Conservation (phyloP, 1,140 invertebrate species). For the Trichoplusia ni region DNA sequence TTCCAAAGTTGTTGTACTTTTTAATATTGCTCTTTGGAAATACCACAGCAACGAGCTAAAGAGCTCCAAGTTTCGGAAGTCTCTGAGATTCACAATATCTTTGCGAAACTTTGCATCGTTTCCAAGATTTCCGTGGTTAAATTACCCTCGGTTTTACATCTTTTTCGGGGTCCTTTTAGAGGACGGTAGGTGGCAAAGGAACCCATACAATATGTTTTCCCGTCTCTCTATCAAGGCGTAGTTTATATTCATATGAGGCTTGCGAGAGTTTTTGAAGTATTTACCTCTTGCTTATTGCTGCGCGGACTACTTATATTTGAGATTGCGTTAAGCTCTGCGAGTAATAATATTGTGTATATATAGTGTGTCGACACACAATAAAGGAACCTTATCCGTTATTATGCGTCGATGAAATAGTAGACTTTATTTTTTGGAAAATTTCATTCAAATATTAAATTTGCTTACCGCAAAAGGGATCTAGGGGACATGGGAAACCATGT, state of each 20-base stretch:
- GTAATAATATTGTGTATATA: too few relatives aligned
- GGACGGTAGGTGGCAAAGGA: slow-evolving; percentile 9
- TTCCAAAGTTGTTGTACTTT: slow-evolving; percentile 26
- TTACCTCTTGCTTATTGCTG: not conserved
- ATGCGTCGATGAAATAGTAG: too few relatives aligned
- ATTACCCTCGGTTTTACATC: slow-evolving; percentile 23
- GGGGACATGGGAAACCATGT: too few relatives aligned
- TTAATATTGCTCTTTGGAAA: slow-evolving; percentile 30
- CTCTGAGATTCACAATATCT: slow-evolving; percentile 36
- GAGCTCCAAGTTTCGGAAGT: slow-evolving; percentile 32
- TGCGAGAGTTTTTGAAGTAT: slow-evolving; percentile 6
- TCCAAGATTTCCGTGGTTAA: slow-evolving; percentile 33
- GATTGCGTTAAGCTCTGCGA: too few relatives aligned
- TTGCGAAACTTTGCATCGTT: slow-evolving; percentile 33
- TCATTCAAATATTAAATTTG: too few relatives aligned
- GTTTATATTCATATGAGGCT: slow-evolving; percentile 19
- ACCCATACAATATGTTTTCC: slow-evolving; percentile 15
- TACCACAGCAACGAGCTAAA: slow-evolving; percentile 21
- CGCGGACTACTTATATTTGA: too few relatives aligned
- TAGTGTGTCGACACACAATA: too few relatives aligned
- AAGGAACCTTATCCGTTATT: too few relatives aligned
- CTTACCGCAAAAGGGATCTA: too few relatives aligned
- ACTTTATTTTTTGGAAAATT: too few relatives aligned
- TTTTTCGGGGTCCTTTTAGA: slow-evolving; percentile 25
- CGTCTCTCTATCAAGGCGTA: slow-evolving; percentile 7